Evolutionary conservation across 1,140 invertebrate genomes (phyloP), one percentile per base, ranked within the genome.

Genomic region (Atta cephalotes): DNA sequence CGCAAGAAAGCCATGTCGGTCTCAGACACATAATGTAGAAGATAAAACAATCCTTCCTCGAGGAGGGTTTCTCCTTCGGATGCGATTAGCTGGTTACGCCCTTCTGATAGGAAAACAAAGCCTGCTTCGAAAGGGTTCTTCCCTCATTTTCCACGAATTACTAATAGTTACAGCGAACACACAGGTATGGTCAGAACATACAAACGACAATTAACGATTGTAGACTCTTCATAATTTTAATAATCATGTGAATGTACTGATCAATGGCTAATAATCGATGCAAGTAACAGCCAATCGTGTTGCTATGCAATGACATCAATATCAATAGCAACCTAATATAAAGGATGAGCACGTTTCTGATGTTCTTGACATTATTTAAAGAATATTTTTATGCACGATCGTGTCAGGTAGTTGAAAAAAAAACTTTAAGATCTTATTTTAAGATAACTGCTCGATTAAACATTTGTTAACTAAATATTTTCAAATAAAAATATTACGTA

Each of bases 41-140:
- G 60, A 65, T 31, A 31, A 51, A 58, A 80, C 28, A 45, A 31
- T 14, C 14, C 39, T 62, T 62, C 18, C 56, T 49, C 6, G 60
- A 74, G n/a, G 31, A 49, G 28, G 18, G 3, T 45, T 25, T 28
- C n/a, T 25, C 18, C 12, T 80, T 21, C 49, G 31, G 21, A 49
- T 51, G 14, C 53, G 35, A 74, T 76, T 62, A 84, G 14, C 18
- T 56, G 70, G 70, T 51, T 62, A 74, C 80, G 70, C 56, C 80
- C 80, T 82, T 35, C 49, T 25, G 25, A 63, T 25, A 51, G 28
- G 70, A 74, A 84, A 84, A 84, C 70, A 74, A 81, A 81, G 78
- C 31, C 65, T 9, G 5, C 25, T 63, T 51, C n/a, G 25, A 35
- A 49, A 21, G 18, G 3, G 14, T 51, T n/a, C 7, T 62, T 51